Evolutionary conservation across 2,113 vertebrate species (phyloP).

Genomic region (Lota lota): DNA sequence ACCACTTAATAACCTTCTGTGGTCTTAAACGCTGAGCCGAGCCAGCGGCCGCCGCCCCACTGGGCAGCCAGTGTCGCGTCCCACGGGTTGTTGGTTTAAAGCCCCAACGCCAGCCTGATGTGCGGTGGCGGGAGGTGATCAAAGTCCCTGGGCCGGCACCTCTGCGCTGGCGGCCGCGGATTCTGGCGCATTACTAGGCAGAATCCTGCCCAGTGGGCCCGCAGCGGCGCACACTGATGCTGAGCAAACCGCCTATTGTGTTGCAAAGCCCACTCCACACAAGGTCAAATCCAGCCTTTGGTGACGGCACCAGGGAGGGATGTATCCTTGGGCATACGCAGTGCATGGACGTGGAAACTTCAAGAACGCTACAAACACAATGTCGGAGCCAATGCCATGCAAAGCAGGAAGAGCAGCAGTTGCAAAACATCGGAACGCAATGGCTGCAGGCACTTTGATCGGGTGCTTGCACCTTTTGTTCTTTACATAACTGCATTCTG

Average conservation of each 20-base stretch:
- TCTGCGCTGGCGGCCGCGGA: slow-evolving; percentile 78
- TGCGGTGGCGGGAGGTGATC: slow-evolving; percentile 90
- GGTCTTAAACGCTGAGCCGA: slow-evolving; percentile 85
- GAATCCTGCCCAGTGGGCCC: slow-evolving; percentile 76
- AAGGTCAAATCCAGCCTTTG: slow-evolving; percentile 68
- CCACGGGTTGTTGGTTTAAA: slow-evolving; percentile 86
- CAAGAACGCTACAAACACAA: slow-evolving; percentile 61
- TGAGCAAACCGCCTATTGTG: slow-evolving; percentile 86
- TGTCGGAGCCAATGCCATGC: slow-evolving; percentile 49
- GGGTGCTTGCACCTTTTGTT: neutral
- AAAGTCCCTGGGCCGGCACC: slow-evolving; percentile 81
- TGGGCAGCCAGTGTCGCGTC: slow-evolving; percentile 40
- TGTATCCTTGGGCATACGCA: slow-evolving; percentile 56
- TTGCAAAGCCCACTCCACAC: slow-evolving; percentile 69
- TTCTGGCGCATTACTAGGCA: slow-evolving; percentile 82
- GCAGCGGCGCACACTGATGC: slow-evolving; percentile 82
- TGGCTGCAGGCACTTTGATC: slow-evolving; percentile 10
- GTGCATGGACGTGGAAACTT: slow-evolving; percentile 64
- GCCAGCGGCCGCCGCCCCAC: slow-evolving; percentile 71
- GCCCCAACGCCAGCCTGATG: slow-evolving; percentile 95
- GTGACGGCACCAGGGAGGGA: slow-evolving; percentile 53
- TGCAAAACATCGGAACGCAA: slow-evolving; percentile 33
- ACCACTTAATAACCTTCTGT: slow-evolving; percentile 91
- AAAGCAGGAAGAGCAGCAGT: slow-evolving; percentile 28
- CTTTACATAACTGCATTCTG: neutral